A percentile compares a stretch with the other conserved stretches of the same genome.
Evolutionary conservation across 2,888 invertebrate genomes (phyloP).

Genomic region (Synanthedon vespiformis): DNA sequence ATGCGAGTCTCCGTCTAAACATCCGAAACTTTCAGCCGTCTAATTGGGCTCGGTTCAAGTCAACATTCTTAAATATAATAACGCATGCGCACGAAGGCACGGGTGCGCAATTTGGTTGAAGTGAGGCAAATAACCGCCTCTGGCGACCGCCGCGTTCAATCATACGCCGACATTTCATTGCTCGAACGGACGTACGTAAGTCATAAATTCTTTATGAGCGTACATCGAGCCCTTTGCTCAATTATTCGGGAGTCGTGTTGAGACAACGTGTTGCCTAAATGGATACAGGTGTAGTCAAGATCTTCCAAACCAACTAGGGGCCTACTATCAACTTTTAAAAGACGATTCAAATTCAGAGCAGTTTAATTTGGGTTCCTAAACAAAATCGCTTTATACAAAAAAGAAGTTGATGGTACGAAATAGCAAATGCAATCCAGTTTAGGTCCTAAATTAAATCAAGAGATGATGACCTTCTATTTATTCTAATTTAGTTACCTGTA

Average conservation of each 20-base stretch:
- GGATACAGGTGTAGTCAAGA: background rate
- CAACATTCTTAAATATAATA: conserved; percentile 29
- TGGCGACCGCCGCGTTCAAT: conserved; percentile 39
- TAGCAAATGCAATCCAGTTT: no score
- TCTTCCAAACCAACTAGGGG: no score
- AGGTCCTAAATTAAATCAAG: no score
- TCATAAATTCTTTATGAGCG: background rate
- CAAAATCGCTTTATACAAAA: no score
- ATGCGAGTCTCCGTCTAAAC: background rate
- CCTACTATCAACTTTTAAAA: no score
- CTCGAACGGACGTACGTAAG: conserved; percentile 5
- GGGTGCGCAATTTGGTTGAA: conserved; percentile 57
- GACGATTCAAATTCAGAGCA: no score
- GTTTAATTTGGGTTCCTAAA: no score
- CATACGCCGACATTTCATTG: conserved; percentile 30
- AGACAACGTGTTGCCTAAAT: background rate
- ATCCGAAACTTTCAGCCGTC: background rate
- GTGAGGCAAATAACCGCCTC: conserved; percentile 61
- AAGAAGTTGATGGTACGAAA: no score
- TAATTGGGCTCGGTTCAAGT: conserved; percentile 5
- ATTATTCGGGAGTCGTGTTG: background rate
- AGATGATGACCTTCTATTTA: no score
- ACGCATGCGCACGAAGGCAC: conserved; percentile 35
- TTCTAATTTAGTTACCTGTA: no score
- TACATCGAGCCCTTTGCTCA: background rate